phyloP scores from a whole-genome alignment of 2,113 vertebrate species.

The Odontesthes bonariensis region DNA sequence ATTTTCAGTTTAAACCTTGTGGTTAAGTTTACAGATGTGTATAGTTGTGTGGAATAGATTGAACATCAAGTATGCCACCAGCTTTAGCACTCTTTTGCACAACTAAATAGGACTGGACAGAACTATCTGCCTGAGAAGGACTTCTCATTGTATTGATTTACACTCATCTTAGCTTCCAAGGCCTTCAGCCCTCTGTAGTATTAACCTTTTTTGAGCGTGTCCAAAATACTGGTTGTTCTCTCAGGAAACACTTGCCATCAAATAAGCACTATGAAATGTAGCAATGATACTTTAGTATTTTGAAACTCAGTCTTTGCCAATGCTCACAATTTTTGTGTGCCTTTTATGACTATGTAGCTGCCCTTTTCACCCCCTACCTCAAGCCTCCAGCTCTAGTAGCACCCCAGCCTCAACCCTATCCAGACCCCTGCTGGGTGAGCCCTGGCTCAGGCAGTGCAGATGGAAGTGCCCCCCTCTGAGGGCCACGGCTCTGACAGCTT shows the following conservation, averaged over 20 bases:
- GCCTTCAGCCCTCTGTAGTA: conserved; percentile 1
- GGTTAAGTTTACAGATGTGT: conserved; percentile 27
- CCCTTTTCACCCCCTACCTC: conserved; percentile 61
- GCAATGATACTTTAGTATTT: background rate
- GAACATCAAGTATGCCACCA: conserved; percentile 24
- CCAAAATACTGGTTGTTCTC: conserved; percentile 32
- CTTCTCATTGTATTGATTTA: conserved; percentile 28
- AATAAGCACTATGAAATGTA: conserved; percentile 26
- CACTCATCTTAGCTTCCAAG: conserved; percentile 17
- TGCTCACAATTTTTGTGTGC: conserved; percentile 43
- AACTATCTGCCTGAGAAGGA: conserved; percentile 34
- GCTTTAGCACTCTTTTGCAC: conserved; percentile 4
- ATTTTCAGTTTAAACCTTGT: conserved; percentile 52
- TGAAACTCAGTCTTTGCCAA: conserved; percentile 30
- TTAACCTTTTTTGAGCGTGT: conserved; percentile 6
- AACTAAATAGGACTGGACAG: conserved; percentile 7
- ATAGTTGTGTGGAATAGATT: conserved; percentile 28
- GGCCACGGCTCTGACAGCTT: conserved; percentile 85
- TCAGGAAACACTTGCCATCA: conserved; percentile 38
- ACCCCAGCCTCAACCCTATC: conserved; percentile 70
- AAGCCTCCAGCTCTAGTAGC: conserved; percentile 64
- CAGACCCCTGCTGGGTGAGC: conserved; percentile 78
- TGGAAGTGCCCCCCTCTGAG: conserved; percentile 81
- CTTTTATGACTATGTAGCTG: conserved; percentile 65
- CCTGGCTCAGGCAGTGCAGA: conserved; percentile 74